Conservation (phyloP, 2,888 invertebrate species). For the Rotaria sp. region DNA sequence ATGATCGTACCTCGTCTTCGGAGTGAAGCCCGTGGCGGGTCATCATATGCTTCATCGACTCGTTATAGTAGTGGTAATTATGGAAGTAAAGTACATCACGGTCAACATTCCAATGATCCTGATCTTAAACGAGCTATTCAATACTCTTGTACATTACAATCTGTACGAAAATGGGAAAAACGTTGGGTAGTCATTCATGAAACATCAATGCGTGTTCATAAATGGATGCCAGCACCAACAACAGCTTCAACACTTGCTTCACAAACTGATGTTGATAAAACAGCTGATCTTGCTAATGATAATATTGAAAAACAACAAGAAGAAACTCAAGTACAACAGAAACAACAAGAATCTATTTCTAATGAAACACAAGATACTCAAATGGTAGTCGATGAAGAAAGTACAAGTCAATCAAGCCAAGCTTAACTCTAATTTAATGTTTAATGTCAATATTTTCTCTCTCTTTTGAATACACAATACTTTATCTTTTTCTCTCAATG, state of each 20-base stretch:
- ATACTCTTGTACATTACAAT: not conserved
- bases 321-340: not conserved
- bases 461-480: not conserved
- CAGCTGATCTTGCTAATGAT: not conserved
- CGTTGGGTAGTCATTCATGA: constrained; percentile 11
- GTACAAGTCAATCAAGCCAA: not conserved
- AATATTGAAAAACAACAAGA: not conserved
- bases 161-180: not conserved
- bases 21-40: constrained; percentile 4
- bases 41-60: not conserved
- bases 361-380: not conserved
- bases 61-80: not conserved
- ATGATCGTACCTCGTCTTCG: constrained; percentile 6
- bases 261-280: not conserved
- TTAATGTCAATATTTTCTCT: not conserved
- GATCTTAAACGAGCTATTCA: constrained; percentile 19
- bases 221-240: constrained; percentile 6
- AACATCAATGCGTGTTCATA: constrained; percentile 12
- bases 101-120: not conserved
- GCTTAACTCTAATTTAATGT: not conserved
- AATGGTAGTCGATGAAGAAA: not conserved
- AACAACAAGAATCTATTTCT: not conserved
- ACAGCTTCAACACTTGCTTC: not conserved
- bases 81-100: not conserved
- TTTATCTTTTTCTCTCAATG: not conserved